Base-by-base conservation (phyloP, 2,888 invertebrate species). In the Eristalinus aeneus region DNA sequence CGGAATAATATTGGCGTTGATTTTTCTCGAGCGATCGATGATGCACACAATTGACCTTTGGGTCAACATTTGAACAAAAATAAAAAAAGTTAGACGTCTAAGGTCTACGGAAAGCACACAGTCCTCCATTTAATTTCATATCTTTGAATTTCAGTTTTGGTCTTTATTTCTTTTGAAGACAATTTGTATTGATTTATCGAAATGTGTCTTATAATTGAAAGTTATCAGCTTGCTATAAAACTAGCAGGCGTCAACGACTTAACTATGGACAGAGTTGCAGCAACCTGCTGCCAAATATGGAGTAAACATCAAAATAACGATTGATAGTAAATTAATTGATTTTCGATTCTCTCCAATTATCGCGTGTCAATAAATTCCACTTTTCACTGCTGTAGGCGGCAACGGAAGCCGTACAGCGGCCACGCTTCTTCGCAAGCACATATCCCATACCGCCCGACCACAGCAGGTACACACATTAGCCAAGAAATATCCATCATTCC, bases 331-430 rank as follows among this genome's bases (percentile, higher is more conserved):
- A 16, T 16, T 16, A 46, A 46, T 46, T 46, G 46, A 46, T 46
- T 46, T 46, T 61, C 31, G 6, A 61, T 61, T 71, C 46, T 60
- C 71, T 46, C 46, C 1, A 60, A 71, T 71, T 61, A 61, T 31
- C 31, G 31, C 71, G 60, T n/a, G n/a, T 71, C 60, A 61, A 60
- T 27, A 61, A 61, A 39, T 71, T 61, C 39, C 58, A 71, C 39
- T 58, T 39, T 61, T 71, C 27, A 60, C 39, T 60, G 9, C 34
- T 27, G 61, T 27, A 11, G 34, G 61, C 56, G 68, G 34, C 68
- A 16, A 31, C 46, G 61, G 60, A 65, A 74, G 20, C 58, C 58
- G 46, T 74, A 20, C 39, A 22, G 58, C 20, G 39, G 31, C 58
- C 58, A 58, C 46, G 31, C n/a, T 65, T 39, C 54, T 9, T 39